Evolutionary conservation across 2,797 vertebrate genomes (phyloP).

Genomic region (Acanthopagrus latus): DNA sequence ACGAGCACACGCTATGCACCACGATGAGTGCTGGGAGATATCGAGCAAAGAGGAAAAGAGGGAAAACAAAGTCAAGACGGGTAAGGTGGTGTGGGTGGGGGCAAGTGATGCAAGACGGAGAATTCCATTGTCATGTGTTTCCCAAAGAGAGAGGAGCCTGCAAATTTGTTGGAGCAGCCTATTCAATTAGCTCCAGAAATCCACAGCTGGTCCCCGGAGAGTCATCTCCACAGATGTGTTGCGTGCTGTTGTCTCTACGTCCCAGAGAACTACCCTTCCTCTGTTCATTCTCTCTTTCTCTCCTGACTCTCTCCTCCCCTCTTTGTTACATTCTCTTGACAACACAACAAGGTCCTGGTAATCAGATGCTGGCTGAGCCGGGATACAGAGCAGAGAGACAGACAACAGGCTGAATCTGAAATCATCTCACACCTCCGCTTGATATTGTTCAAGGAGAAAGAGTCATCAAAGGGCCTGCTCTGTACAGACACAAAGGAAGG

Average conservation of each 20-base stretch:
- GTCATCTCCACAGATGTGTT: conserved; percentile 71
- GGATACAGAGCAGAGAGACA: conserved; percentile 50
- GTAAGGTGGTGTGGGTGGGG: conserved; percentile 46
- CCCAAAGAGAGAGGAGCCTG: conserved; percentile 60
- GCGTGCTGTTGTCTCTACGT: conserved; percentile 64
- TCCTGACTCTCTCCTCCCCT: conserved; percentile 32
- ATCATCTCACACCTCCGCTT: conserved; percentile 75
- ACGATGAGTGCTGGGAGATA: conserved; percentile 42
- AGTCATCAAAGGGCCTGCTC: conserved; percentile 57
- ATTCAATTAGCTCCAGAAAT: conserved; percentile 77
- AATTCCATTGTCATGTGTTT: conserved; percentile 71
- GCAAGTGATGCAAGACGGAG: conserved; percentile 62
- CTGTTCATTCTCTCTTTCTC: conserved; percentile 41
- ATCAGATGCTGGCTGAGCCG: conserved; percentile 70
- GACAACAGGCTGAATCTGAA: conserved; percentile 70
- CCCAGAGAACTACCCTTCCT: conserved; percentile 55
- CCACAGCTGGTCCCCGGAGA: conserved; percentile 73
- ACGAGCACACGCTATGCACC: conserved; percentile 44
- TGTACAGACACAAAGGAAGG: conserved; percentile 49
- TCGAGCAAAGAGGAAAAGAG: conserved; percentile 50
- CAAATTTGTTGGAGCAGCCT: conserved; percentile 64
- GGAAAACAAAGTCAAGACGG: conserved; percentile 60
- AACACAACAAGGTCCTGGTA: conserved; percentile 71
- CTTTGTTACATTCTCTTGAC: conserved; percentile 64
- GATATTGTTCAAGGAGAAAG: conserved; percentile 80